These are phyloP conservation scores for Polyodon spathula DNA, from an alignment of 2,113 vertebrate genomes.

Conservation along the genomic window DNA sequence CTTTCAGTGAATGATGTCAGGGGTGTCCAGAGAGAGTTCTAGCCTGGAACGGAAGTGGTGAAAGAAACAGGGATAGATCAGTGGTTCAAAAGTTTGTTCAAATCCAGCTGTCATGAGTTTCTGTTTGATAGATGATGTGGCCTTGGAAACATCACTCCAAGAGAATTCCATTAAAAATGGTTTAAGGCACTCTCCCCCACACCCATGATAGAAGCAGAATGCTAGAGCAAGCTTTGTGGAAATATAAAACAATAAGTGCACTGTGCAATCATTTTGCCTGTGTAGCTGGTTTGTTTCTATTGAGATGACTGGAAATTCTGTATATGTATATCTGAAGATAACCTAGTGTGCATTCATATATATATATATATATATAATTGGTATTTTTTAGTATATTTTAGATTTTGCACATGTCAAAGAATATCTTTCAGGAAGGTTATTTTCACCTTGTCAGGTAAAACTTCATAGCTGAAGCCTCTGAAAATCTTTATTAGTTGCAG, in stretches of 20 bases:
- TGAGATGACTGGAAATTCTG: background rate
- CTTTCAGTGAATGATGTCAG: too few relatives aligned
- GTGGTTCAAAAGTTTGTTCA: conserved; percentile 3
- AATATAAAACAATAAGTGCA: too few relatives aligned
- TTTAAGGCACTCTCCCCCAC: background rate
- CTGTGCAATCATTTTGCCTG: background rate
- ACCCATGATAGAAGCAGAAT: background rate
- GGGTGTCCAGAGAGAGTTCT: conserved; percentile 1
- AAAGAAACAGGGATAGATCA: background rate
- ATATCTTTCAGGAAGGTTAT: too few relatives aligned
- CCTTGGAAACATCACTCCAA: background rate
- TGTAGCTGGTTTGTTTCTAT: background rate
- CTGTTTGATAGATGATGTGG: background rate
- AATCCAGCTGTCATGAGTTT: background rate
- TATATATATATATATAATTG: too few relatives aligned
- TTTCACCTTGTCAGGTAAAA: background rate
- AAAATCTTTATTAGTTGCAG: background rate
- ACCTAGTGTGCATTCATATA: too few relatives aligned
- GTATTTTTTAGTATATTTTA: too few relatives aligned
- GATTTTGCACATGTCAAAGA: too few relatives aligned
- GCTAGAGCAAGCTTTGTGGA: too few relatives aligned
- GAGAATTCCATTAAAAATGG: background rate
- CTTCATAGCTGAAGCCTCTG: background rate
- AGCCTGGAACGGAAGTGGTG: conserved; percentile 7
- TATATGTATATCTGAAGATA: conserved; percentile 7